Evolutionary conservation across 1,140 invertebrate species (phyloP), one percentile per base, ranked within the genome.

Genomic region (Sminthurides bifidus): DNA sequence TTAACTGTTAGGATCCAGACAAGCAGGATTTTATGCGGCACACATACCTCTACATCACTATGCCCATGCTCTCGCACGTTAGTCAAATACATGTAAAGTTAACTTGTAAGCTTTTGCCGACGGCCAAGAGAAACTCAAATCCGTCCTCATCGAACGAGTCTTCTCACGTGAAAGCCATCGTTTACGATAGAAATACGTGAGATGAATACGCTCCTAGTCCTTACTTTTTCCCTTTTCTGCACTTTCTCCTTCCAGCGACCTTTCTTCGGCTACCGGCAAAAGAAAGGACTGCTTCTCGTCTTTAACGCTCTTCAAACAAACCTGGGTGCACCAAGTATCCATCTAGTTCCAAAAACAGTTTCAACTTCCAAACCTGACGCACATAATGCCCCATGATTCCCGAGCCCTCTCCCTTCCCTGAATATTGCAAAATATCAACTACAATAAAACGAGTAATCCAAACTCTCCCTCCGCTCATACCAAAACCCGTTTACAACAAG

Each of bases 141-240:
- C 29, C 48, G 29, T 52, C 19, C 15, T 40, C 19, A 52, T n/a
- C n/a, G n/a, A n/a, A n/a, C n/a, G 40, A 52, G 50, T 56, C 46
- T 46, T 15, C 49, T 57, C 55, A 57, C 55, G 55, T 57, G 35
- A 57, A 49, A 57, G 55, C 55, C 55, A 57, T 57, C 55, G 55
- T 57, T 57, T 57, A 57, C 46, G 55, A 52, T 30, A 21, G 26
- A 33, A 48, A 50, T 23, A 56, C 55, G 55, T 57, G 55, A 43
- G 38, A 26, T 35, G 55, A 57, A 57, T 57, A 43, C 41, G 17
- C 41, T 19, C 24, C n/a, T 43, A 10, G 17, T 21, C 41, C 41
- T 14, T 21, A 10, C 17, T 6, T 23, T 43, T 10, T 43, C 24
- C 15, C 10, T 14, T 19, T 23, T 43, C 6, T 10, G 15, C n/a